Base-by-base conservation (phyloP, 2,113 vertebrate genomes). In the Platycercus adscitus region DNA sequence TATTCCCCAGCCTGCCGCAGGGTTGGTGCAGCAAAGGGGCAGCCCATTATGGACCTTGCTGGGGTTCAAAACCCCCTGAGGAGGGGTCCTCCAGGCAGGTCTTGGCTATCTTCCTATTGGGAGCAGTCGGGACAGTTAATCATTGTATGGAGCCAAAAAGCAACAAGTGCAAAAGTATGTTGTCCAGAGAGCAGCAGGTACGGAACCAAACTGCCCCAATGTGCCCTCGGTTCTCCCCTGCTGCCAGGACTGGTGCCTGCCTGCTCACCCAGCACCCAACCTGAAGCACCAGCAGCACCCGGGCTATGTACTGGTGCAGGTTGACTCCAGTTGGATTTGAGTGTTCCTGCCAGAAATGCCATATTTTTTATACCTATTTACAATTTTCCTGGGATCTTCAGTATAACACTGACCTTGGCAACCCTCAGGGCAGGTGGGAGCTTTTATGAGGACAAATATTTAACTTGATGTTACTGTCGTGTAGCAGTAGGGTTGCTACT, bases 271-370 rank as follows among this genome's bases (percentile, higher is more conserved):
- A 88, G 49, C 60, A 13, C 6, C 37, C 80, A 49, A 81, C 47
- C 68, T 26, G 55, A 9, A 61, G 75, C 56, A 56, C 60, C 53
- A n/a, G 69, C 73, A 78, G 52, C 10, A 17, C n/a, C 78, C 1
- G 0, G 37, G 64, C 66, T 39, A 4, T 0, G 0, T 0, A 1
- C 78, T 4, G 9, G 6, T 10, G 69, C 7, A 11, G 66, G 33
- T 35, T 50, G 11, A 11, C 43, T 50, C 52, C 60, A 23, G 24
- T 2, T 65, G 78, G 43, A 52, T 70, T 65, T 56, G 0, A 5
- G 31, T 14, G 41, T 41, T 64, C 73, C 65, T 91, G 66, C 47
- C 84, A 79, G 77, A 58, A 89, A 86, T 68, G 79, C 69, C 68
- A 15, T 71, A 39, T 31, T 82, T 86, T 91, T 86, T 61, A 37